Evolutionary conservation across 2,888 invertebrate species (phyloP).

Genomic region (Formica aserva): DNA sequence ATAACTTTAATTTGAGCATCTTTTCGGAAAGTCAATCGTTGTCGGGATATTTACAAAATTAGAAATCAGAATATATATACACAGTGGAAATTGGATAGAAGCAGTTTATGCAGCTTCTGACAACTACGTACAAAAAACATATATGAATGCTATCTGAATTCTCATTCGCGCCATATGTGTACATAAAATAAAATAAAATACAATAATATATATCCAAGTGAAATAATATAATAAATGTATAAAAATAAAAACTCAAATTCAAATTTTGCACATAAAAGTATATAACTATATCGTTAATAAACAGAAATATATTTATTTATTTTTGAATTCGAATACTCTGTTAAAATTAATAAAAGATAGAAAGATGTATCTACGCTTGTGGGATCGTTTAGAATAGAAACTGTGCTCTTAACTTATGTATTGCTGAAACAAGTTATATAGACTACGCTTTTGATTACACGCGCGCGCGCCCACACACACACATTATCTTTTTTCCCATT

Average conservation of each 20-base stretch:
- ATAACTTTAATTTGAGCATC: neutral
- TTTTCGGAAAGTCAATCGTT: no score
- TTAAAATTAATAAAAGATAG: neutral
- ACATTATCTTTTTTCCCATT: no score
- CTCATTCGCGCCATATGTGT: no score
- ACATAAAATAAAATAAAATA: no score
- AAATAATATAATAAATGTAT: neutral
- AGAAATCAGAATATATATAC: no score
- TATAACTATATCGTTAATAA: neutral
- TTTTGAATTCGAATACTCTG: neutral
- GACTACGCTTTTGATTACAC: neutral
- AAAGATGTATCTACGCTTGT: neutral
- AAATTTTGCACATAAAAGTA: neutral
- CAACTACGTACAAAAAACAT: no score
- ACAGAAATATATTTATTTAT: neutral
- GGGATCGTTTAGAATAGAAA: neutral
- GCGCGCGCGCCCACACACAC: no score
- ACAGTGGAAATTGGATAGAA: no score
- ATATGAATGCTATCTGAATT: no score
- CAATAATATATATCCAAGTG: neutral
- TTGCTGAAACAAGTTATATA: neutral
- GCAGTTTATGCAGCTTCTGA: no score
- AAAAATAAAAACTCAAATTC: neutral
- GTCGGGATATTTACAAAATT: no score
- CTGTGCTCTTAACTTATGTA: neutral